Evolutionary conservation across 2,888 invertebrate species (phyloP), one percentile per base, ranked within the genome.

Genomic region (Keiferia lycopersicella): DNA sequence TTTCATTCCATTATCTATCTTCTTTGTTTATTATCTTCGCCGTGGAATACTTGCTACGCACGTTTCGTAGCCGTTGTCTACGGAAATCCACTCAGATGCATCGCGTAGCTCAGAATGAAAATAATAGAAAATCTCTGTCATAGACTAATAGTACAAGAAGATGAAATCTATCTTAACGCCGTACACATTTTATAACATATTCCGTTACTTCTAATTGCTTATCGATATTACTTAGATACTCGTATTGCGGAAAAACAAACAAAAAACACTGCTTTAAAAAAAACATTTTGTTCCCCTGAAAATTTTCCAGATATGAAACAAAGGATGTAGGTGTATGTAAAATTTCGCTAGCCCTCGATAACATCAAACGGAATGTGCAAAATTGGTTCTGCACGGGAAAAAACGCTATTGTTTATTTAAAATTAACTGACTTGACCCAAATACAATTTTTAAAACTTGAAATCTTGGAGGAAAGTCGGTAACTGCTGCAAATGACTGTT

Each of bases 401-500:
- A 4, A 57, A 57, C 30, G 10, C 34, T 57, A 16, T 57, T 34
- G 57, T 57, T n/a, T 57, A 57, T 57, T 57, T 57, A 12, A 16
- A 57, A 34, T 57, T 57, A 34, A 16, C 16, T 34, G 34, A 26
- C 34, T 57, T 20, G 39, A 59, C 39, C 56, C 26, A 78, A 76
- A 77, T 77, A 76, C 73, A 74, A 78, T 77, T 77, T 75, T 66
- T 67, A 72, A 74, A 74, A 77, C 76, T 30, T 26, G 26, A 78
- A 77, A 75, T 80, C 73, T 72, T 74, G 66, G 68, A 77, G 73
- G 67, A 76, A 78, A 74, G 68, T 72, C 75, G 72, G 71, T 69
- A 75, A 79, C 75, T 69, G 75, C 76, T 75, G 73, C 73, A 76
- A 78, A 78, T 78, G 72, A 72, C 73, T 71, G 68, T 71, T 66